phyloP scores from a whole-genome alignment of 2,113 vertebrate genomes.

The Rutilus rutilus region DNA sequence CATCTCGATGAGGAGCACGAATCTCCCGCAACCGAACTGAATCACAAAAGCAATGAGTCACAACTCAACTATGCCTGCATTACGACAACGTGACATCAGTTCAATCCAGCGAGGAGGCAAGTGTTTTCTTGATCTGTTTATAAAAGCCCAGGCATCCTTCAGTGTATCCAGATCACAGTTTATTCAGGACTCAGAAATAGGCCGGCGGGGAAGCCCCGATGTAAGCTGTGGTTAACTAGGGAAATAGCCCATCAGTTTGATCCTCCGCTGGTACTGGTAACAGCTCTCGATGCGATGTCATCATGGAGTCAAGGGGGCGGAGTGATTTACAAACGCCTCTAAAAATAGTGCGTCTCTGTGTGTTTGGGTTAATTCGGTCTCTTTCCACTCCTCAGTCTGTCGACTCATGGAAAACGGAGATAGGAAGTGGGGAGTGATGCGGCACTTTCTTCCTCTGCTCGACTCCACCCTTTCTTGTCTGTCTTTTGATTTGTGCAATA shows the following conservation, averaged over 20 bases:
- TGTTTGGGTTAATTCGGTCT: slow-evolving; percentile 66
- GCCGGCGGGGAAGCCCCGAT: background rate
- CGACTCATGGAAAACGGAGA: slow-evolving; percentile 79
- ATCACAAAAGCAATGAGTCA: slow-evolving; percentile 40
- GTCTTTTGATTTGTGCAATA: slow-evolving; percentile 57
- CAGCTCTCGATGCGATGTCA: slow-evolving; percentile 41
- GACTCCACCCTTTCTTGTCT: slow-evolving; percentile 42
- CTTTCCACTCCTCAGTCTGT: slow-evolving; percentile 76
- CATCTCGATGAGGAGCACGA: background rate
- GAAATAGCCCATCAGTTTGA: slow-evolving; percentile 31
- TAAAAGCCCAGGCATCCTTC: slow-evolving; percentile 9
- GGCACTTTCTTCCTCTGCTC: slow-evolving; percentile 67
- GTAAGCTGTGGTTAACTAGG: slow-evolving; percentile 12
- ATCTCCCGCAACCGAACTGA: background rate
- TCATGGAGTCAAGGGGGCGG: slow-evolving; percentile 51
- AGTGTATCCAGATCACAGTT: background rate
- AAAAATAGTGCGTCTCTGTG: slow-evolving; percentile 72
- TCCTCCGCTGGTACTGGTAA: slow-evolving; percentile 3
- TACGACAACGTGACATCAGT: slow-evolving; percentile 42
- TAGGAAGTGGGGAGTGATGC: slow-evolving; percentile 73
- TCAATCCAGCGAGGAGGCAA: background rate
- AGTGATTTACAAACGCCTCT: slow-evolving; percentile 70
- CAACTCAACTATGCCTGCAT: slow-evolving; percentile 31
- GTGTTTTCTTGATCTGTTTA: slow-evolving; percentile 8
- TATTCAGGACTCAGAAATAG: slow-evolving; percentile 2